Conservation (phyloP, 2,113 vertebrate genomes). For the Aegypius monachus region DNA sequence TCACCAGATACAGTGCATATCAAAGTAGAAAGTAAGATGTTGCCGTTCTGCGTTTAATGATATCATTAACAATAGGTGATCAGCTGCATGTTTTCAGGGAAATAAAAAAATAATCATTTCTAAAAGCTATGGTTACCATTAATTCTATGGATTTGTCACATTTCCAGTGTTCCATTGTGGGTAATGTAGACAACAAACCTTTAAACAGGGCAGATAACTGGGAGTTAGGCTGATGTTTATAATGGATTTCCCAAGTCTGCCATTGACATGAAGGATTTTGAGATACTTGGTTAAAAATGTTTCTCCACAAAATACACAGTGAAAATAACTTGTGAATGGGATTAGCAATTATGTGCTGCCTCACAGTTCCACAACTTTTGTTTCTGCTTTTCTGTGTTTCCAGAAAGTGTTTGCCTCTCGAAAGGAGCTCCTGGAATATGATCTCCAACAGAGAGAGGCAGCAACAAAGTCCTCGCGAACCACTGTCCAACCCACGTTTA, state of each 20-base stretch:
- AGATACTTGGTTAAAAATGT: neutral
- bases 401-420: conserved; percentile 99
- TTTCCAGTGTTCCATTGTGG: neutral
- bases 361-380: neutral
- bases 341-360: neutral
- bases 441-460: conserved; percentile 94
- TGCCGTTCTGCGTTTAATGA: neutral
- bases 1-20: neutral
- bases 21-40: neutral
- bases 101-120: neutral
- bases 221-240: neutral
- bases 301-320: neutral
- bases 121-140: neutral
- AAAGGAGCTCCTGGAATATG: conserved; percentile 95
- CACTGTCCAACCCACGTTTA: conserved; percentile 89
- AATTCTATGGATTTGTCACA: neutral
- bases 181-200: neutral
- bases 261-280: neutral
- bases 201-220: neutral
- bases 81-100: neutral
- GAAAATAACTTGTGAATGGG: neutral
- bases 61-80: neutral
- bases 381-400: neutral
- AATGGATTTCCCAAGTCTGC: neutral
- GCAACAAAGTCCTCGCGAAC: conserved; percentile 91